Evolutionary conservation across 2,797 vertebrate genomes (phyloP), one percentile per base, ranked within the genome.

Genomic region (Mastacembelus armatus): DNA sequence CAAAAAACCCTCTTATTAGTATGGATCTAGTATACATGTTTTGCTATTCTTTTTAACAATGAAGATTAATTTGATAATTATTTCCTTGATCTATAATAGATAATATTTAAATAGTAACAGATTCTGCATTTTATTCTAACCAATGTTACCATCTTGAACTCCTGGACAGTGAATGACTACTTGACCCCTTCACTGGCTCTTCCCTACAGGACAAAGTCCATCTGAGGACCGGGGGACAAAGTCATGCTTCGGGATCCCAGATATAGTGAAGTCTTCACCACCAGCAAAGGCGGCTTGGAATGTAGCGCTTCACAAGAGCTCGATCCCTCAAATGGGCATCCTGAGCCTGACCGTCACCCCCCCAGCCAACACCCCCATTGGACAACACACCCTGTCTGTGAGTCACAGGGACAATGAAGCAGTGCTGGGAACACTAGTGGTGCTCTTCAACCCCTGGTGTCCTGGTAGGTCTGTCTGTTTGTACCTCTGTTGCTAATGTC

Each of bases 361-460:
- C 27, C 91, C 95, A 0, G 74, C 94, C 0, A 71, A 90, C 0
- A 83, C 94, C 1, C 82, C 90, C 48, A 80, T 97, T 0, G 96
- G 96, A 33, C 43, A 75, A 3, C 96, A 95, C 86, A 81, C 22
- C 1, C 75, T 97, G 77, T 75, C 3, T 1, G 76, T 82, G 12
- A 85, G 16, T 5, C 57, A 85, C 7, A 80, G 42, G 36, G 68
- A 77, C 0, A 67, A 83, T 30, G 52, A 85, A 1, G 22, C n/a
- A 7, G 2, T 7, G 0, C 12, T 94, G 58, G 83, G 78, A 4
- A 64, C 5, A 0, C 73, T 91, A 24, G 61, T 77, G 21, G 54
- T 95, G 56, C 93, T 95, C 22, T 95, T 93, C 68, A 96, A 96
- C 71, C 92, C 94, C 51, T 95, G 94, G 94, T 94, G 85, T 62